These are phyloP conservation scores for Peromyscus eremicus DNA, from an alignment of 2,797 vertebrate genomes.

Conservation along the genomic window DNA sequence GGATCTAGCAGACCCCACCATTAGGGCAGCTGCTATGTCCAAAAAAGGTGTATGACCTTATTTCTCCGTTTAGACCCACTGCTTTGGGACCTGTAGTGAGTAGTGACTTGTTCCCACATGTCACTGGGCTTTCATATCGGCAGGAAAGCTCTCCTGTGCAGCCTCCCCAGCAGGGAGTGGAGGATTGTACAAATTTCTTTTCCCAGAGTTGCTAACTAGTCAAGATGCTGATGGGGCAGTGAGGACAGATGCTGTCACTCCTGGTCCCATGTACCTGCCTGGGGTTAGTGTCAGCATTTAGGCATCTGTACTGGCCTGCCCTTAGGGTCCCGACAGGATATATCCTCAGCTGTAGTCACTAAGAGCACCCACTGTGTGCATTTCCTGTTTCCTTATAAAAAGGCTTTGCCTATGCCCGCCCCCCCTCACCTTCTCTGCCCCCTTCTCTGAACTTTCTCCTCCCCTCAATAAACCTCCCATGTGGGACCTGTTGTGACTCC, in stretches of 20 bases:
- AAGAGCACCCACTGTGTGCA: too few relatives aligned
- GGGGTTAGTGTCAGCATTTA: neutral
- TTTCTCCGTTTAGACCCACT: neutral
- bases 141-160: neutral
- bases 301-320: too few relatives aligned
- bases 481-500: too few relatives aligned
- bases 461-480: too few relatives aligned
- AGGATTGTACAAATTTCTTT: neutral
- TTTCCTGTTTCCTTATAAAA: too few relatives aligned
- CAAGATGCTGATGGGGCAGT: neutral
- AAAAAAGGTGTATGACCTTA: neutral
- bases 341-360: too few relatives aligned
- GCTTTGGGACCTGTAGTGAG: neutral
- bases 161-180: neutral
- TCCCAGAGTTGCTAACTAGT: neutral
- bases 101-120: neutral
- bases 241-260: neutral
- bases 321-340: too few relatives aligned
- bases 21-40: neutral
- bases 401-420: too few relatives aligned
- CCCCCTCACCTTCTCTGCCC: too few relatives aligned
- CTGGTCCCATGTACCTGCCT: fast-evolving
- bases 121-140: neutral
- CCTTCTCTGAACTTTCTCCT: too few relatives aligned
- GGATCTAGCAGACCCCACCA: neutral